Evolutionary conservation across 2,113 vertebrate genomes (phyloP), one percentile per base, ranked within the genome.

Genomic region (Hydropotes inermis): DNA sequence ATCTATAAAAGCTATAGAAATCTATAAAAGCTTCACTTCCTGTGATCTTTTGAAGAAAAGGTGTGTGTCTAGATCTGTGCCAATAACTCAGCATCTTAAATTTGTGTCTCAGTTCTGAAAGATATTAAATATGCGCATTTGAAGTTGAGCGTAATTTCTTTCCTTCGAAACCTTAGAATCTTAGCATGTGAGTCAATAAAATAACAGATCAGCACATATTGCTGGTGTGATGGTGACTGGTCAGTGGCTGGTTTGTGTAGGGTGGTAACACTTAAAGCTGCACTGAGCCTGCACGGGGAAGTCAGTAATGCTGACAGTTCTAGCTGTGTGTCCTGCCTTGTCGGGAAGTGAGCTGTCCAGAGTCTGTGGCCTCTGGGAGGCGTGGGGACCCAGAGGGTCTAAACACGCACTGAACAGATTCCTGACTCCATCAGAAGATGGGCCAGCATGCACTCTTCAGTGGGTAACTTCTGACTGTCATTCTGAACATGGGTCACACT

Each of bases 191-290:
- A 79, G 90, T 86, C 87, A 28, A 57, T 70, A 14, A 82, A 74
- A 43, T 55, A 36, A 86, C 50, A 86, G 36, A 28, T 30, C 19
- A 60, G 19, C 6, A 64, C 36, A 0, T 52, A 25, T 43, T 33
- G 47, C 86, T 36, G n/a, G 21, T 45, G 13, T 47, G 30, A 17
- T 17, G 60, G 14, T 74, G 55, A 55, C n/a, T 50, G 50, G 67
- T 14, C 58, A 58, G 64, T 23, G n/a, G 21, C 67, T 90, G 86
- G 21, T 84, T 95, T 95, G 47, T 28, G 76, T 67, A 33, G 85
- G 91, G 88, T 60, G 96, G 86, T 58, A 7, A 50, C 27, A 2
- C 23, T 89, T 90, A 79, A 82, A 70, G 23, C n/a, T 50, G 11
- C 13, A 7, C 82, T 58, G 39, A 55, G 25, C 14, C 60, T 28